These are phyloP conservation scores for Orbicella faveolata DNA, from an alignment of 64 coral and sea anemone species.

Conservation along the genomic window DNA sequence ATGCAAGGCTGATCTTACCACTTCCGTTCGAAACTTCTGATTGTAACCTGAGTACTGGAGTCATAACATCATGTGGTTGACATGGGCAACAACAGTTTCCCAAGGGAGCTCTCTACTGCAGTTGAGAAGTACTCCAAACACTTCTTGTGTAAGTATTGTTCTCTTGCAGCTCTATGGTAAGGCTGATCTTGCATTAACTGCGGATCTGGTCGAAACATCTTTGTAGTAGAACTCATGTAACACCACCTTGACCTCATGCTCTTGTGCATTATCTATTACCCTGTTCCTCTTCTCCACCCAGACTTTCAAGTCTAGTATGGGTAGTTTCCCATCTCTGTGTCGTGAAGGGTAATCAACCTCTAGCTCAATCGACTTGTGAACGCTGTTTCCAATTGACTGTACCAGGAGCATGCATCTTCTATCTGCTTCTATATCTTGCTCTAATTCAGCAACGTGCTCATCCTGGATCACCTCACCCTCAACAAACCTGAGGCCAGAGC, in stretches of 20 bases:
- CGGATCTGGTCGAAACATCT: neutral
- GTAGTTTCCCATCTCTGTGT: constrained; percentile 22
- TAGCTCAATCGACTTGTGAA: neutral
- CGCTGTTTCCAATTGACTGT: neutral
- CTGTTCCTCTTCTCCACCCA: constrained; percentile 23
- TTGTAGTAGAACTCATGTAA: constrained; percentile 25
- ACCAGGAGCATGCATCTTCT: neutral
- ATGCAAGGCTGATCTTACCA: neutral
- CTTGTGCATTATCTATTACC: neutral
- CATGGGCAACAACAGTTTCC: neutral
- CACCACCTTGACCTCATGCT: neutral
- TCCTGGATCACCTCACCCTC: neutral
- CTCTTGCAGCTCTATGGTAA: constrained; percentile 8
- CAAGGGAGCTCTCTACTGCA: constrained; percentile 8
- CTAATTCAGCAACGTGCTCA: neutral
- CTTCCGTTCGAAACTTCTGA: constrained; percentile 15
- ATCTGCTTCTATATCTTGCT: neutral
- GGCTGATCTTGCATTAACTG: constrained; percentile 20
- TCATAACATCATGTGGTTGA: neutral
- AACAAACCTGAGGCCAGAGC: neutral
- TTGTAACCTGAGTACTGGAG: constrained; percentile 40
- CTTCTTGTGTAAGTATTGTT: constrained; percentile 16
- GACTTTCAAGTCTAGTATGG: constrained; percentile 52
- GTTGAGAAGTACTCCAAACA: constrained; percentile 13
- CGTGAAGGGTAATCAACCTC: constrained; percentile 16